Evolutionary conservation across 2,888 invertebrate species (phyloP).

Genomic region (Pachymerium ferrugineum): DNA sequence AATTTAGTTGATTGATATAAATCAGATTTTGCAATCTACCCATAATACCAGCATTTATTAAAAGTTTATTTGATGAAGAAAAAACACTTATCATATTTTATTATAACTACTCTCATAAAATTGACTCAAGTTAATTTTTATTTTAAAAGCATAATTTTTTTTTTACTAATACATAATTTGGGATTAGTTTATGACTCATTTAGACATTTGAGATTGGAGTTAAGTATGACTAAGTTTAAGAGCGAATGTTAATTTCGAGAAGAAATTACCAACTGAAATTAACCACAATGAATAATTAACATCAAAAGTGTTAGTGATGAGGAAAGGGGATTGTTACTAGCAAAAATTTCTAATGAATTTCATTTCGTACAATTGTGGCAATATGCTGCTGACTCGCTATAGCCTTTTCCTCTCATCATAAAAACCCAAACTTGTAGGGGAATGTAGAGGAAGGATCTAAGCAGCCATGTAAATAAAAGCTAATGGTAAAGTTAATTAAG

Average conservation of each 20-base stretch:
- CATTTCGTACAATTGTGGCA: slow-evolving; percentile 24
- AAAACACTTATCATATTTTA: too few species aligned
- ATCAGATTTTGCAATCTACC: too few species aligned
- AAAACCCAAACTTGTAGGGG: slow-evolving; percentile 12
- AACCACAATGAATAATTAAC: slow-evolving; percentile 19
- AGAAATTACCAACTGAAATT: neutral
- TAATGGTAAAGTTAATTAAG: slow-evolving; percentile 27
- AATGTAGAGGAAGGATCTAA: slow-evolving; percentile 15
- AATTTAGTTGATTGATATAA: too few species aligned
- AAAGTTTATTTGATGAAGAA: too few species aligned
- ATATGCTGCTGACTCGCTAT: slow-evolving; percentile 11
- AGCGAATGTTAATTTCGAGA: neutral
- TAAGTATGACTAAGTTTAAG: too few species aligned
- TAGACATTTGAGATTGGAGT: too few species aligned
- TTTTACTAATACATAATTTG: too few species aligned
- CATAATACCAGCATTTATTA: too few species aligned
- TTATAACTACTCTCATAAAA: too few species aligned
- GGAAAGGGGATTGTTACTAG: neutral
- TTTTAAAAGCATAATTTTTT: too few species aligned
- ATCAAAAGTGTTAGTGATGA: neutral
- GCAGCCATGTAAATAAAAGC: slow-evolving; percentile 24
- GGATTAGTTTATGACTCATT: too few species aligned
- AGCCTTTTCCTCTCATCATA: slow-evolving; percentile 11
- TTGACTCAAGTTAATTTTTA: too few species aligned
- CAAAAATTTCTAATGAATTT: slow-evolving; percentile 13